A percentile compares a stretch with the other conserved stretches of the same genome.
phyloP scores from a whole-genome alignment of 2,888 invertebrate species.

The Dolichomitus sp. region DNA sequence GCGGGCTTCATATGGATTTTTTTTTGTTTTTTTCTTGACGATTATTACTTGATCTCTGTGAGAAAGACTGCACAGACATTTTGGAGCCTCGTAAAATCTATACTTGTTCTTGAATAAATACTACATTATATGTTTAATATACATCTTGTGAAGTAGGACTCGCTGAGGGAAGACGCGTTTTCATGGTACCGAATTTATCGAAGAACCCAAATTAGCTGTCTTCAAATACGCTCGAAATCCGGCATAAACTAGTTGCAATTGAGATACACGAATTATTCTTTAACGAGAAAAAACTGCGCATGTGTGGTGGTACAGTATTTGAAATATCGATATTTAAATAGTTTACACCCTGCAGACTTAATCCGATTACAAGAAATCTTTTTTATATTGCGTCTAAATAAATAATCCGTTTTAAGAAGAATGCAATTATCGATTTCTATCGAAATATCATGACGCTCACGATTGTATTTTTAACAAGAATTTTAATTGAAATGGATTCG shows the following conservation, averaged over 20 bases:
- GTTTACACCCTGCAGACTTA: not conserved
- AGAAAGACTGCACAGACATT: slow-evolving; percentile 44
- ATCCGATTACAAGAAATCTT: not conserved
- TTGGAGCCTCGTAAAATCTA: slow-evolving; percentile 48
- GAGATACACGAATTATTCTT: slow-evolving; percentile 19
- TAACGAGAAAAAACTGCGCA: not conserved
- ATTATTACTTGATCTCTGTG: slow-evolving; percentile 54
- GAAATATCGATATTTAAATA: not conserved
- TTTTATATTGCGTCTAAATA: not conserved
- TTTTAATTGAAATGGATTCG: too few species aligned
- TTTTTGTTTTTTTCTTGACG: slow-evolving; percentile 14
- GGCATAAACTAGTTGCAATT: not conserved
- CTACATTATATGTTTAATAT: slow-evolving; percentile 6
- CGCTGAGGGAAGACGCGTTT: slow-evolving; percentile 5
- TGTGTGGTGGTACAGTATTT: not conserved
- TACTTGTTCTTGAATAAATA: slow-evolving; percentile 55
- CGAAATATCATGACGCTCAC: too few species aligned
- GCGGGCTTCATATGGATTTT: slow-evolving; percentile 32
- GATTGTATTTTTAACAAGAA: too few species aligned
- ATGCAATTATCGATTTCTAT: not conserved
- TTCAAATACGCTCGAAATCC: slow-evolving; percentile 10
- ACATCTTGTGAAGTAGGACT: slow-evolving; percentile 31
- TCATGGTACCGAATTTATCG: slow-evolving; percentile 23
- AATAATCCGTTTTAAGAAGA: not conserved
- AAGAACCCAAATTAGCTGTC: slow-evolving; percentile 18